A percentile compares a stretch with the other conserved stretches of the same genome.
These are phyloP conservation scores for Platalea minor DNA, from an alignment of 2,797 vertebrate genomes.

Conservation along the genomic window DNA sequence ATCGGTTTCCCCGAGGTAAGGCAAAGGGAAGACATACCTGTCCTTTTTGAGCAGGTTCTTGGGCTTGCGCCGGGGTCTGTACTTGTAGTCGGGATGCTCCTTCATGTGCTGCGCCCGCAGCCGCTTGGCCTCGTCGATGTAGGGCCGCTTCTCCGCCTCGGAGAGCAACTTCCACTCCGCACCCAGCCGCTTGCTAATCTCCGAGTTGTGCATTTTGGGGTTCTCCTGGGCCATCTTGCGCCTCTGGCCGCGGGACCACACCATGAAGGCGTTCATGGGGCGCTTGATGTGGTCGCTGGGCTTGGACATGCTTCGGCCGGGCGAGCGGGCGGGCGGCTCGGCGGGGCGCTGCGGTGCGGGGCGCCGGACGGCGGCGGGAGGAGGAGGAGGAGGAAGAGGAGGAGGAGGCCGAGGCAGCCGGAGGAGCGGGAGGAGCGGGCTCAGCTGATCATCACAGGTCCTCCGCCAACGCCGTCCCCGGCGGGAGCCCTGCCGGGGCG, in stretches of 20 bases:
- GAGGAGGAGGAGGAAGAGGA: background rate
- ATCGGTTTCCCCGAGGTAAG: slow-evolving; percentile 97
- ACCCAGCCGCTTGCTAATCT: slow-evolving; percentile 95
- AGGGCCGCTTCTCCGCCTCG: slow-evolving; percentile 88
- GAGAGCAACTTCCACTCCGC: slow-evolving; percentile 92
- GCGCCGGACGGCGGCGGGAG: background rate
- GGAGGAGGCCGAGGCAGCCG: background rate
- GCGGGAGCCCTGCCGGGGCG: slow-evolving; percentile 9
- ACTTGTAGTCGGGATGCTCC: slow-evolving; percentile 92
- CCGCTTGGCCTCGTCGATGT: slow-evolving; percentile 89
- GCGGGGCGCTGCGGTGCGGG: background rate
- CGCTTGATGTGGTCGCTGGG: slow-evolving; percentile 95
- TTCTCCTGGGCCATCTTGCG: slow-evolving; percentile 99
- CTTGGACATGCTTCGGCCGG: slow-evolving; percentile 88
- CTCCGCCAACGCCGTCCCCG: slow-evolving; percentile 41
- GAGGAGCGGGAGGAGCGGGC: slow-evolving; percentile 26
- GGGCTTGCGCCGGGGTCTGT: slow-evolving; percentile 88
- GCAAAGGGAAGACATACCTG: slow-evolving; percentile 98
- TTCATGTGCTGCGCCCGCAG: slow-evolving; percentile 91
- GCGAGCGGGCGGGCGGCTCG: background rate
- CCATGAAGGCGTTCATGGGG: slow-evolving; percentile 95
- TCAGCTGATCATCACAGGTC: slow-evolving; percentile 80
- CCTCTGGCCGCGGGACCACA: slow-evolving; percentile 91
- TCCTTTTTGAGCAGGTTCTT: slow-evolving; percentile 94
- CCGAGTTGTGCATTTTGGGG: slow-evolving; percentile 99